These are phyloP conservation scores for Solea senegalensis DNA, from an alignment of 2,113 vertebrate species.

Conservation along the genomic window DNA sequence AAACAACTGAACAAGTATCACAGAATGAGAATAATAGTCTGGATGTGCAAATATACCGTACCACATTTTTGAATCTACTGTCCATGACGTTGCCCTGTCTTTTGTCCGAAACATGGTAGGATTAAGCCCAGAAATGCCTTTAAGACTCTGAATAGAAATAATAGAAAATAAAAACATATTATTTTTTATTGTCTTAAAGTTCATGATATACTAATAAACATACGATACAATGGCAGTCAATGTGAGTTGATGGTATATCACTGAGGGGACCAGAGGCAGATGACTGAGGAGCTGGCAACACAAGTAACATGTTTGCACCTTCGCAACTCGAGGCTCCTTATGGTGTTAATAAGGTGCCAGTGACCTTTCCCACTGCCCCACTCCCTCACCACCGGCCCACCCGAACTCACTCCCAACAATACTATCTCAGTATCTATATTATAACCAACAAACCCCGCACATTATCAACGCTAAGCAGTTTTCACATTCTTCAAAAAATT, in stretches of 20 bases:
- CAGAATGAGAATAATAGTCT: background rate
- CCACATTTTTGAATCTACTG: constrained; percentile 18
- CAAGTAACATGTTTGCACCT: constrained; percentile 54
- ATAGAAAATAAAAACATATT: background rate
- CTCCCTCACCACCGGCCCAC: background rate
- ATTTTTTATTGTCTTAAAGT: background rate
- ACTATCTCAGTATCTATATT: too few species aligned
- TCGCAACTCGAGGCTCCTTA: constrained; percentile 62
- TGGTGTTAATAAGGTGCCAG: constrained; percentile 61
- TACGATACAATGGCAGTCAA: background rate
- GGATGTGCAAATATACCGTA: constrained; percentile 2
- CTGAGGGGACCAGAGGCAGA: constrained; percentile 4
- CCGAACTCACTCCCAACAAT: too few species aligned
- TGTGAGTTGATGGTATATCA: constrained; percentile 17
- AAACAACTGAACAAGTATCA: background rate
- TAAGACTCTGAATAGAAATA: background rate
- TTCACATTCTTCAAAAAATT: too few species aligned
- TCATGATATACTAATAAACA: background rate
- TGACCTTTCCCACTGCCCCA: constrained; percentile 23
- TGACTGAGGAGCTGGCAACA: constrained; percentile 45
- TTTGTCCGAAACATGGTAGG: constrained; percentile 1
- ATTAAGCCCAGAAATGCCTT: background rate
- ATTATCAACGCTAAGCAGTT: too few species aligned
- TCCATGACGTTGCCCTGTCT: background rate
- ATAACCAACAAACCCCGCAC: too few species aligned